Percentiles rank a stretch among this genome's conserved stretches.
Evolutionary conservation across 1,140 invertebrate species (phyloP).

Genomic region (Anoplolepis gracilipes): DNA sequence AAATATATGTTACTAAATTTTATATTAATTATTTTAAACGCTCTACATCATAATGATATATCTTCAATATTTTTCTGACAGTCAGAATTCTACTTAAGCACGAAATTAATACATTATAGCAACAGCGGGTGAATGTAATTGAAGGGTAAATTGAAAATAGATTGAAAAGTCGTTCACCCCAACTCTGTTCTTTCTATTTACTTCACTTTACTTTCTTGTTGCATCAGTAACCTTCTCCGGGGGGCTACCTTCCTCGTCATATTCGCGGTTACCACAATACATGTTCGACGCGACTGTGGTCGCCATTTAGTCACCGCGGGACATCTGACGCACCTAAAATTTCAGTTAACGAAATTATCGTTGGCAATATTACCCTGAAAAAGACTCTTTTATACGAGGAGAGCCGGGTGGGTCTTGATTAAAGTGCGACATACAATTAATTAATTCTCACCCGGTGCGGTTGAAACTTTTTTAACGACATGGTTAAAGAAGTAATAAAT

Average conservation of each 20-base stretch:
- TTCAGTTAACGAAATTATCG: not conserved
- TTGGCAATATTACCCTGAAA: not conserved
- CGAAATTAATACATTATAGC: not conserved
- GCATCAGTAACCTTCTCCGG: slow-evolving; percentile 34
- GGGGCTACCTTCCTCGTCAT: slow-evolving; percentile 18
- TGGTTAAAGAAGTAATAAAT: slow-evolving; percentile 25
- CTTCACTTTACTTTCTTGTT: slow-evolving; percentile 25
- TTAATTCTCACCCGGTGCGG: slow-evolving; percentile 8
- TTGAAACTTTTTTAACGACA: not conserved
- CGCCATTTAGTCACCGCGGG: not conserved
- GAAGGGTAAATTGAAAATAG: slow-evolving; percentile 26
- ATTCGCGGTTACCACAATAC: slow-evolving; percentile 5
- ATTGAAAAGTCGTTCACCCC: slow-evolving; percentile 32
- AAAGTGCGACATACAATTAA: slow-evolving; percentile 17
- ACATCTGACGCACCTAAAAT: not conserved
- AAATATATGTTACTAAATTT: too few relatives aligned
- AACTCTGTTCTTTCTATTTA: slow-evolving; percentile 17
- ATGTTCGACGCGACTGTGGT: not conserved
- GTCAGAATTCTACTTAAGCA: too few relatives aligned
- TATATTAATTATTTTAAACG: too few relatives aligned
- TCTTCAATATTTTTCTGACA: too few relatives aligned
- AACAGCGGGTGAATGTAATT: not conserved
- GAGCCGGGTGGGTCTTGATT: slow-evolving; percentile 12
- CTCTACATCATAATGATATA: too few relatives aligned
- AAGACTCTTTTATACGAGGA: not conserved